Percentiles rank a stretch among this genome's conserved stretches.
Conservation (phyloP, 2,113 vertebrate genomes). For the Hypomesus transpacificus region DNA sequence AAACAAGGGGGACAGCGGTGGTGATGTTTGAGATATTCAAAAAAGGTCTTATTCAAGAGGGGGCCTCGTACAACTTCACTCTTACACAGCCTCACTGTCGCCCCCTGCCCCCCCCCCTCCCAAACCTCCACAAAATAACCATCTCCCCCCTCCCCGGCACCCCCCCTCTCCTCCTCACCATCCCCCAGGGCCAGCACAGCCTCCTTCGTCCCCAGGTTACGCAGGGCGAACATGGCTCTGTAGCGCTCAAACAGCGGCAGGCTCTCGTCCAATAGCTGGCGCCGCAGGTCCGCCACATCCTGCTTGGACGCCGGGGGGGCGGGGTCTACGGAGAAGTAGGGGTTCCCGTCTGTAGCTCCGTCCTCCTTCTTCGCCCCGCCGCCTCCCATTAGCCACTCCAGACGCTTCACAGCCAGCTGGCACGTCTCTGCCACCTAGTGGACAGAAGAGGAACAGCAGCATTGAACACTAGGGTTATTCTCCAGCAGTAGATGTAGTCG, state of each 20-base stretch:
- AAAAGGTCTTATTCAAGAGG: no score
- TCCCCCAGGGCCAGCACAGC: conserved; percentile 85
- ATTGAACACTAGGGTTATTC: no score
- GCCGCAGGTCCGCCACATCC: conserved; percentile 66
- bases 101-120: not conserved
- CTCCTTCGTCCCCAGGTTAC: conserved; percentile 76
- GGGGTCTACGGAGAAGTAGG: conserved; percentile 86
- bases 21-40: not conserved
- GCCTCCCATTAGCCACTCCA: conserved; percentile 83
- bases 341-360: conserved; percentile 41
- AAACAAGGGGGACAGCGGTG: not conserved
- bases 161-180: conserved; percentile 76
- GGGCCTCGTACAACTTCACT: not conserved
- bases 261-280: conserved; percentile 75
- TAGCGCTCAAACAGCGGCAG: conserved; percentile 86
- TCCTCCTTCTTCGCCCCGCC: conserved; percentile 42
- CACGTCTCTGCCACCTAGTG: conserved; percentile 91
- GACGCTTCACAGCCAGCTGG: conserved; percentile 81
- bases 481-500: no score
- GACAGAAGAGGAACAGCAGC: not conserved
- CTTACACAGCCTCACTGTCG: not conserved
- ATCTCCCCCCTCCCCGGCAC: conserved; percentile 68
- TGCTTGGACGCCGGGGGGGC: conserved; percentile 79
- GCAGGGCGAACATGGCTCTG: conserved; percentile 91
- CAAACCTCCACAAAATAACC: not conserved